Base-by-base conservation (phyloP, 2,888 invertebrate species). In the Synergus itoensis region DNA sequence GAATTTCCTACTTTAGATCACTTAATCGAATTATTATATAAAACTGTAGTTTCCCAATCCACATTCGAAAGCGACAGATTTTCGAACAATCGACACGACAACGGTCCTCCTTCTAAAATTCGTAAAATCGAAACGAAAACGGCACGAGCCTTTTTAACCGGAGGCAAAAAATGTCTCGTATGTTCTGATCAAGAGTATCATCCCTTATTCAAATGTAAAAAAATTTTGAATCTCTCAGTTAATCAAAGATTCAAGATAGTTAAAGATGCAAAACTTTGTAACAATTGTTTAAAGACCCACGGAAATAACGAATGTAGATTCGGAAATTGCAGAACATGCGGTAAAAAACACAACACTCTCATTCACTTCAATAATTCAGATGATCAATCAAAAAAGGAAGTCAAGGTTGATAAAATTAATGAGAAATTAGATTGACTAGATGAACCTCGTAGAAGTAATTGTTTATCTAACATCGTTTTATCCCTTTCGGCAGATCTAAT, bases 271-370 rank as follows among this genome's bases (percentile, higher is more conserved):
- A 78, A 60, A 12, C 18, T 85, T 0, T 86, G 84, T 21, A 43
- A 73, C 14, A 86, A 84, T 78, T 85, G 84, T 63, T 48, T 86
- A 4, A 28, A 78, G 0, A 77, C 73, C 0, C 83, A 83, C 48
- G 4, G 11, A 1, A 45, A 18, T 0, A 73, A 28, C 16, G 18
- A 77, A 12, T 85, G 86, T 41, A 78, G 62, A 40, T 79, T 73
- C 7, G 57, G 62, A 0, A 36, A 28, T 36, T 36, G 36, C 36
- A 36, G 4, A 36, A 36, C 36, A 4, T 36, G 36, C 36, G 36
- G 36, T 2, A 36, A 36, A 36, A 36, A 36, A 4, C 36, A 36
- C 4, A 36, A 36, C 4, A 36, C 36, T 36, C 36, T 36, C 4
- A 1, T 36, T 36, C 36, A 2, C 3, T 36, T 36, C 36, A 2